Conservation (phyloP, 1,140 invertebrate genomes). For the Pseudomyrmex flavicornis region DNA sequence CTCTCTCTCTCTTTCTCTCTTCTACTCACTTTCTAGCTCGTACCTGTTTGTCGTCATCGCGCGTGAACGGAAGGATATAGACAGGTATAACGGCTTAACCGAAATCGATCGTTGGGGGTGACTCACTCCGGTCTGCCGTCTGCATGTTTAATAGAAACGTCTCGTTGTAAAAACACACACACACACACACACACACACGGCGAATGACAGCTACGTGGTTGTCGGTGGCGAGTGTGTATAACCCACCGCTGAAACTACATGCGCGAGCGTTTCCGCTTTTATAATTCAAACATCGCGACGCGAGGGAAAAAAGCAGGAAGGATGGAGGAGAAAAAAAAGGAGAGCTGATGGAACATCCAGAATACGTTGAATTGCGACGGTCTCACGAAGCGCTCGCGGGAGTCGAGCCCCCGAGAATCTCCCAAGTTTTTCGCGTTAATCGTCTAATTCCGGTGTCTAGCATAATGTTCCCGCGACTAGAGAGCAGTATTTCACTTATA, state of each 20-base stretch:
- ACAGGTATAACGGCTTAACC: conserved; percentile 40
- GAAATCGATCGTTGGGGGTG: conserved; percentile 64
- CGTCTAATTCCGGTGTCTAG: conserved; percentile 16
- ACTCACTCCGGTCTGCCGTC: conserved; percentile 55
- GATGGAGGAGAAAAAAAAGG: background rate
- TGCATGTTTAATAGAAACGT: conserved; percentile 41
- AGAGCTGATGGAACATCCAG: background rate
- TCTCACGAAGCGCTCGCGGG: background rate
- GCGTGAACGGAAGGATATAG: conserved; percentile 8
- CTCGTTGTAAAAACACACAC: conserved; percentile 28
- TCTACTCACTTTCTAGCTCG: background rate
- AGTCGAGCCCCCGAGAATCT: conserved; percentile 14
- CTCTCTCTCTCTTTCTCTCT: no score
- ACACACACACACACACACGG: conserved; percentile 6
- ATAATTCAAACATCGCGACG: conserved; percentile 51
- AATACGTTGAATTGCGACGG: conserved; percentile 42
- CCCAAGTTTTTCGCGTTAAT: conserved; percentile 3
- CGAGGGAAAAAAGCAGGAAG: background rate
- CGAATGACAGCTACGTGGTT: background rate
- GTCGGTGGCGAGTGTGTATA: background rate
- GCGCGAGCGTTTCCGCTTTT: conserved; percentile 51
- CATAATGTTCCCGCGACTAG: background rate
- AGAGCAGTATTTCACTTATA: background rate
- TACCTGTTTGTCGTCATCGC: conserved; percentile 15
- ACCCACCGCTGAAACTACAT: conserved; percentile 22